Evolutionary conservation across 2,113 vertebrate species (phyloP).

Genomic region (Budorcas taxicolor): DNA sequence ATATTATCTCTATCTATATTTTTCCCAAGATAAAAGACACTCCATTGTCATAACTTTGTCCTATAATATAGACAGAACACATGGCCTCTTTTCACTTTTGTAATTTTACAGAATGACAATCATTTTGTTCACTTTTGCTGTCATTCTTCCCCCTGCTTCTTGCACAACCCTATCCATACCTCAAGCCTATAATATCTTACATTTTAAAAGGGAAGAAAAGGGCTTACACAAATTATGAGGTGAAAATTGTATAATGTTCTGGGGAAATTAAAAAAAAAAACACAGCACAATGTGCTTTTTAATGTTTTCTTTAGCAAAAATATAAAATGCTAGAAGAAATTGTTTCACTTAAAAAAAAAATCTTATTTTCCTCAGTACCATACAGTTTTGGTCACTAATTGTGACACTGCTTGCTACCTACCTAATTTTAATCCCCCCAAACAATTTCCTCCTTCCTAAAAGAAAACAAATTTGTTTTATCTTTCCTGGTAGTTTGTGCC

Average conservation of each 20-base stretch:
- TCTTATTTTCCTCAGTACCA: not conserved
- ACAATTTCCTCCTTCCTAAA: not conserved
- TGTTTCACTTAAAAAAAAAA: not conserved
- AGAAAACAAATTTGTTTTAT: not conserved
- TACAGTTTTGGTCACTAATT: not conserved
- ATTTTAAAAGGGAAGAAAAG: not conserved
- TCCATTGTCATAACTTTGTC: not conserved
- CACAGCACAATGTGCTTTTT: accelerated
- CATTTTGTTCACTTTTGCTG: not conserved
- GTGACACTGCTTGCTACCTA: not conserved
- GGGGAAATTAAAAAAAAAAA: not conserved
- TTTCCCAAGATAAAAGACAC: not conserved
- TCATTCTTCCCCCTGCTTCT: not conserved
- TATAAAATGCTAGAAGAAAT: not conserved
- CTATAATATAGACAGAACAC: not conserved
- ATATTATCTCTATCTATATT: not conserved
- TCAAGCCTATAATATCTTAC: not conserved
- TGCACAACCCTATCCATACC: not conserved
- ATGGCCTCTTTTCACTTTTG: not conserved
- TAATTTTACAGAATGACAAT: not conserved
- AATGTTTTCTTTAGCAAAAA: not conserved
- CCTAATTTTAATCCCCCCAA: not conserved
- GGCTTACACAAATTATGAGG: not conserved
- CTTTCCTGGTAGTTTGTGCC: not conserved
- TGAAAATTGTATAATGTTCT: not conserved